A percentile compares a stretch with the other conserved stretches of the same genome.
Conservation (phyloP, 2,113 vertebrate genomes). For the Gobius niger region DNA sequence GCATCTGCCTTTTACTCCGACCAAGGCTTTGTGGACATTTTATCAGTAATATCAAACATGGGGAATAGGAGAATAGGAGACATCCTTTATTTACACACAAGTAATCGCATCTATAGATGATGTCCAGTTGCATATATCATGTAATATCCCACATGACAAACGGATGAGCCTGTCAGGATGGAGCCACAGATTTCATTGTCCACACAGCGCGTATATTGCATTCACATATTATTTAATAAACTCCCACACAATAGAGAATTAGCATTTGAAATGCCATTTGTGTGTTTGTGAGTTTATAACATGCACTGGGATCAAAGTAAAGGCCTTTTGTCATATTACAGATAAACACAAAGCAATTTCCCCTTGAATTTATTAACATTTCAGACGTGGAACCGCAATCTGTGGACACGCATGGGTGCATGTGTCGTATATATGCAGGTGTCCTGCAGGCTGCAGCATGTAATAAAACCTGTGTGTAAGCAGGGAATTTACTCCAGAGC, state of each 20-base stretch:
- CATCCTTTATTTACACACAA: slow-evolving; percentile 33
- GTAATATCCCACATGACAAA: slow-evolving; percentile 33
- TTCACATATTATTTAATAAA: slow-evolving; percentile 58
- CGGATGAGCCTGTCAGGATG: slow-evolving; percentile 30
- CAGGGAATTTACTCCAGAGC: slow-evolving; percentile 38
- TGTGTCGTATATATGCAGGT: background rate
- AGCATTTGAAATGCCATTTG: slow-evolving; percentile 67
- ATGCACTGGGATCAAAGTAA: slow-evolving; percentile 52
- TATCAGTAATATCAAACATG: slow-evolving; percentile 36
- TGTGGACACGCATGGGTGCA: background rate
- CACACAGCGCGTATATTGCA: slow-evolving; percentile 36
- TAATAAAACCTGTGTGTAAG: slow-evolving; percentile 57
- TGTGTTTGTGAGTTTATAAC: slow-evolving; percentile 55
- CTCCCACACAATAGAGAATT: slow-evolving; percentile 53
- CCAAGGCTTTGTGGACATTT: slow-evolving; percentile 40
- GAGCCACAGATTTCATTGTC: slow-evolving; percentile 47
- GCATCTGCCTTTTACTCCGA: slow-evolving; percentile 5
- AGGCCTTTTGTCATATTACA: slow-evolving; percentile 61
- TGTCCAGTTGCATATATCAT: slow-evolving; percentile 16
- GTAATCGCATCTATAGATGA: slow-evolving; percentile 30
- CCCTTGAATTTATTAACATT: slow-evolving; percentile 70
- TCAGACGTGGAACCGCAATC: slow-evolving; percentile 35
- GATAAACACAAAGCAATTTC: slow-evolving; percentile 70
- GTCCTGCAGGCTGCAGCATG: slow-evolving; percentile 39
- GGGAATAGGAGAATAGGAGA: slow-evolving; percentile 15